These are phyloP conservation scores for Xerus rutilus DNA, from an alignment of 2,797 vertebrate genomes.

Conservation along the genomic window DNA sequence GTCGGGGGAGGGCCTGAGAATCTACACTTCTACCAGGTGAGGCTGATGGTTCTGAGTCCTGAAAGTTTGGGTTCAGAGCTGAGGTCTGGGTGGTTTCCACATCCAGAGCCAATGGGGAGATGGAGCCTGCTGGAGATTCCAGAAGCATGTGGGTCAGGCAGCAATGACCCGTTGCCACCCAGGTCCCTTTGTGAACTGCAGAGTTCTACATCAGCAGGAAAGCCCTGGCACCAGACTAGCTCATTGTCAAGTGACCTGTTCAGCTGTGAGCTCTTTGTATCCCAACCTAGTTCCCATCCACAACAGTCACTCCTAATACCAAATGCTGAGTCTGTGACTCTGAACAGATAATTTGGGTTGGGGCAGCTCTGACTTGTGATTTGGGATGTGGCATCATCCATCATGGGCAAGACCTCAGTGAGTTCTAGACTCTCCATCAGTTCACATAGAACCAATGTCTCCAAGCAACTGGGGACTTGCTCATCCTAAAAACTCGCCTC, in stretches of 20 bases:
- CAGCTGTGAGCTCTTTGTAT: slow-evolving; percentile 71
- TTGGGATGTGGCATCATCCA: not conserved
- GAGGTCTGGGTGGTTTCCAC: slow-evolving; percentile 58
- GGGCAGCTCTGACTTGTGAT: slow-evolving; percentile 22
- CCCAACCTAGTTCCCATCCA: slow-evolving; percentile 55
- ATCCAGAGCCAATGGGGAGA: slow-evolving; percentile 77
- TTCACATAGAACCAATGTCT: not conserved
- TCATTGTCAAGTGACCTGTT: slow-evolving; percentile 84
- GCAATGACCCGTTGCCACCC: slow-evolving; percentile 69
- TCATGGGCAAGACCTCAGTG: not conserved
- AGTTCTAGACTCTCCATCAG: not conserved
- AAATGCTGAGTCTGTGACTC: slow-evolving; percentile 72
- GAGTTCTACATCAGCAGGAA: slow-evolving; percentile 86
- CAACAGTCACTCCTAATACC: slow-evolving; percentile 45
- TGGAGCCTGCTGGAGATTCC: slow-evolving; percentile 82
- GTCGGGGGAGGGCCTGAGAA: not conserved
- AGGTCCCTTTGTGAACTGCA: slow-evolving; percentile 83
- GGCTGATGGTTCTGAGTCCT: not conserved
- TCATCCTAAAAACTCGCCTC: not conserved
- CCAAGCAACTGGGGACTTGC: not conserved
- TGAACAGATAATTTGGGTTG: not conserved
- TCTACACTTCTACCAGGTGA: not conserved
- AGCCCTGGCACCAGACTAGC: slow-evolving; percentile 82
- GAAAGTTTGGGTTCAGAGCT: slow-evolving; percentile 26
- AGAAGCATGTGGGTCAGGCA: slow-evolving; percentile 80